Conservation (phyloP, 2,113 vertebrate species). For the Dromiciops gliroides region DNA sequence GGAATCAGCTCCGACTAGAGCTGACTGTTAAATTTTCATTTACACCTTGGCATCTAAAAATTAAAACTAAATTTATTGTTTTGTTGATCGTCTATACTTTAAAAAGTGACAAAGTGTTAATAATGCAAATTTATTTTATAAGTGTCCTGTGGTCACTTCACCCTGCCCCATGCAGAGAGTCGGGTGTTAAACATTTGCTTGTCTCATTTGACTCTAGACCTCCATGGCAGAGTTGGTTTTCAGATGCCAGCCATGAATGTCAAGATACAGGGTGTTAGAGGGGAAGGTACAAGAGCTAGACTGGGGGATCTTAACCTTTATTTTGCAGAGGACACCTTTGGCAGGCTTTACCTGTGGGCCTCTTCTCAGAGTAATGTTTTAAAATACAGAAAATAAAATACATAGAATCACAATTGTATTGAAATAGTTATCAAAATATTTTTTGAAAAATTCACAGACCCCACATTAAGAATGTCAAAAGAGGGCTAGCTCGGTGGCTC, state of each 20-base stretch:
- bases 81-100: neutral
- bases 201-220: no score
- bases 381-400: neutral
- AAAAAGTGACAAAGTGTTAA: no score
- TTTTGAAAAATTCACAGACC: neutral
- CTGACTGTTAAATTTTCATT: neutral
- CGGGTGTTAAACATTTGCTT: neutral
- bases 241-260: neutral
- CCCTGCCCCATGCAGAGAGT: neutral
- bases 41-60: neutral
- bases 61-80: neutral
- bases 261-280: neutral
- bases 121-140: no score
- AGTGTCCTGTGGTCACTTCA: neutral
- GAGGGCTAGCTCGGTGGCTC: no score
- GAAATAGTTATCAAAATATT: neutral
- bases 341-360: no score
- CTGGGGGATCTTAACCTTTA: neutral
- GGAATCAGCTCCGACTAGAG: neutral
- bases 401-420: neutral
- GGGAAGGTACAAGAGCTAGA: neutral
- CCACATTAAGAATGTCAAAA: neutral
- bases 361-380: neutral
- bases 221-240: neutral
- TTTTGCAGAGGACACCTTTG: neutral